phyloP scores from a whole-genome alignment of 2,797 vertebrate genomes.

The Apogon talboti region DNA sequence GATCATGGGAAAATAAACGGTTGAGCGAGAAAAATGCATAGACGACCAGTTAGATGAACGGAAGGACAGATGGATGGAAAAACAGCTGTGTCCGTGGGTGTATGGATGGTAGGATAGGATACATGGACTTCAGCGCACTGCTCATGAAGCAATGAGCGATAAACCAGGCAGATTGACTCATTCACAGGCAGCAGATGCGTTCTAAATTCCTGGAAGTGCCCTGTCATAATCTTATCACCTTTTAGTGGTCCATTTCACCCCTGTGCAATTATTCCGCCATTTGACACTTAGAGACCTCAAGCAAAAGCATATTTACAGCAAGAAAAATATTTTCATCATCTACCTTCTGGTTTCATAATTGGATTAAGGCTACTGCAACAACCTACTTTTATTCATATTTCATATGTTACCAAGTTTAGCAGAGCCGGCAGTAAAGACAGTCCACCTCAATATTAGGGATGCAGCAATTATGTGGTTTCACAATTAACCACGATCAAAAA shows the following conservation, averaged over 20 bases:
- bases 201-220: not conserved
- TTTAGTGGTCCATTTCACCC: constrained; percentile 10
- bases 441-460: constrained; percentile 28
- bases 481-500: no score
- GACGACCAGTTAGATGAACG: constrained; percentile 11
- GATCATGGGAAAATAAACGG: not conserved
- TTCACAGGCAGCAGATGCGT: not conserved
- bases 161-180: not conserved
- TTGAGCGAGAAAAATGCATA: constrained; percentile 10
- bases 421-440: constrained; percentile 33
- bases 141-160: constrained; percentile 8
- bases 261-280: not conserved
- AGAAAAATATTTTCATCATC: not conserved
- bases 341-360: constrained; percentile 12
- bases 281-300: not conserved
- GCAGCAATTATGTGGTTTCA: no score
- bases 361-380: constrained; percentile 15
- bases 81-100: not conserved
- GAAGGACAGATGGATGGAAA: not conserved
- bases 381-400: constrained; percentile 50
- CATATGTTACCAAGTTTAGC: constrained; percentile 58
- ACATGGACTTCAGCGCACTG: constrained; percentile 5
- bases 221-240: constrained; percentile 7
- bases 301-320: not conserved
- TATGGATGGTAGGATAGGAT: not conserved